Evolutionary conservation across 2,113 vertebrate species (phyloP).

Genomic region (Rhea americana): DNA sequence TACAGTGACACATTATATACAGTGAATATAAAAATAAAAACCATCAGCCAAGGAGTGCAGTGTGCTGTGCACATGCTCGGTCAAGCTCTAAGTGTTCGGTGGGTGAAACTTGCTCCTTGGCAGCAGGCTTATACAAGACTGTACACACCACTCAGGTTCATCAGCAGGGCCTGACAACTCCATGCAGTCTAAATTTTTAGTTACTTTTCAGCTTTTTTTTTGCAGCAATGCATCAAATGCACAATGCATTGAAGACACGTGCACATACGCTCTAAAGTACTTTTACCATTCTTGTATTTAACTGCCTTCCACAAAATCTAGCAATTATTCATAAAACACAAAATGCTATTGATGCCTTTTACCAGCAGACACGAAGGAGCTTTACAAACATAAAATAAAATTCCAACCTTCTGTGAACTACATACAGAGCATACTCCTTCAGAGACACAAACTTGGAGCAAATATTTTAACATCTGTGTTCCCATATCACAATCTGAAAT

Average conservation of each 20-base stretch:
- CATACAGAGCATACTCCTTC: not conserved
- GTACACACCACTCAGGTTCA: not conserved
- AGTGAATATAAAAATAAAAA: accelerated
- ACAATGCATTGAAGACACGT: not conserved
- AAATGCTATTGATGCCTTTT: not conserved
- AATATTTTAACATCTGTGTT: not conserved
- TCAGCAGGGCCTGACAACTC: not conserved
- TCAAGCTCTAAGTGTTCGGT: not conserved
- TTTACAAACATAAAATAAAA: not conserved
- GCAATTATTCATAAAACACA: not conserved
- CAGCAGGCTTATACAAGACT: not conserved
- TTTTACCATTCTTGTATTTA: not conserved
- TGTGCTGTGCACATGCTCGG: not conserved
- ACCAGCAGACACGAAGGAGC: not conserved
- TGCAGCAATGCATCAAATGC: not conserved
- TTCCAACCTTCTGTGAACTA: not conserved
- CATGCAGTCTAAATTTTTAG: not conserved
- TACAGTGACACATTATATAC: not conserved
- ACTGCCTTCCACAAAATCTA: not conserved
- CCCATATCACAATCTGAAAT: not conserved
- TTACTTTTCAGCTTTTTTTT: not conserved
- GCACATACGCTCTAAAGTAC: not conserved
- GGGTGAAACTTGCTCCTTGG: not conserved
- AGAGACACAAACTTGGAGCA: not conserved
- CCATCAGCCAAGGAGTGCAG: not conserved